phyloP scores from a whole-genome alignment of 1,140 invertebrate genomes.

The Anagrus nilaparvatae region DNA sequence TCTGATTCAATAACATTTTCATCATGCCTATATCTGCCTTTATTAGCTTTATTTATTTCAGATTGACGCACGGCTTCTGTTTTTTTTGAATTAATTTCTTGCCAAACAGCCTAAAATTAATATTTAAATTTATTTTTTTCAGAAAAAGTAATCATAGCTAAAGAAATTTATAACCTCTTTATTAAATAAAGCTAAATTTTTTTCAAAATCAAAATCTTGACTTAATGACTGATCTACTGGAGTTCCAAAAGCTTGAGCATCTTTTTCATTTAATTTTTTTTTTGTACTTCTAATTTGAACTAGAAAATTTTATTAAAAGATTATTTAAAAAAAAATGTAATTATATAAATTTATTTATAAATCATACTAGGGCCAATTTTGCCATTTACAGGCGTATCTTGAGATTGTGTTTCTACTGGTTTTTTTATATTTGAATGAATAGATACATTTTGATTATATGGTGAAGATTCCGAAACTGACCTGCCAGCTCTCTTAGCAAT shows the following conservation, averaged over 20 bases:
- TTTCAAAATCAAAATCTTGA: slow-evolving; percentile 89
- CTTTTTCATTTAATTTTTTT: slow-evolving; percentile 37
- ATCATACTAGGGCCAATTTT: slow-evolving; percentile 30
- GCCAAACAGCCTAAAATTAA: slow-evolving; percentile 37
- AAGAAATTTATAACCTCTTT: slow-evolving; percentile 50
- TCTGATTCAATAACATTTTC: slow-evolving; percentile 70
- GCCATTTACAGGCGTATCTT: slow-evolving; percentile 32
- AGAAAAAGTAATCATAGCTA: not conserved
- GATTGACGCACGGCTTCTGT: slow-evolving; percentile 54
- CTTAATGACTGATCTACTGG: slow-evolving; percentile 47
- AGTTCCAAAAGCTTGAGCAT: slow-evolving; percentile 53
- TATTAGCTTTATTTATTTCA: slow-evolving; percentile 28
- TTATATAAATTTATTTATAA: too few relatives aligned
- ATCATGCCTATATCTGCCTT: slow-evolving; percentile 60
- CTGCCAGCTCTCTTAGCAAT: slow-evolving; percentile 43
- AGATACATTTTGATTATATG: slow-evolving; percentile 19
- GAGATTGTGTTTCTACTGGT: slow-evolving; percentile 18
- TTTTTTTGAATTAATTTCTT: slow-evolving; percentile 61
- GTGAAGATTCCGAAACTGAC: slow-evolving; percentile 41
- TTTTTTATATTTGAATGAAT: slow-evolving; percentile 26
- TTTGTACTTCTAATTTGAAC: slow-evolving; percentile 15
- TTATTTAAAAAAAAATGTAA: not conserved
- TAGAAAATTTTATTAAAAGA: not conserved
- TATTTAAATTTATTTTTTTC: not conserved
- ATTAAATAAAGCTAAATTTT: slow-evolving; percentile 83